Evolutionary conservation across 1,140 invertebrate genomes (phyloP), one percentile per base, ranked within the genome.

Genomic region (Dufourea novaeangliae): DNA sequence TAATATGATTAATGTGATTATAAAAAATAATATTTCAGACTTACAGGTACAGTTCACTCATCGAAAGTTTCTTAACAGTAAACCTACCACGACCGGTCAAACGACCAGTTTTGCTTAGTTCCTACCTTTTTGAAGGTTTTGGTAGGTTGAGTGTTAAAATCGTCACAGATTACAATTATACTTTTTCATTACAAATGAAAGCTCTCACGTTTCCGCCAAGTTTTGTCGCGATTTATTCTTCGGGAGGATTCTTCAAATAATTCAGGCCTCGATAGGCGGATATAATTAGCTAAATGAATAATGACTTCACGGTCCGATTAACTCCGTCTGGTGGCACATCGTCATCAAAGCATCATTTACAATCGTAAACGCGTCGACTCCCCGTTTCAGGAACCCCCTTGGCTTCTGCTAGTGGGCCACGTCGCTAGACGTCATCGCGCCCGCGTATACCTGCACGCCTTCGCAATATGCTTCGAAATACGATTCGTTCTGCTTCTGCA

Each of bases 281-380:
- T 78, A 73, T 62, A 46, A 77, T 61, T 64, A 37, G 14, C 50
- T 14, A 44, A 52, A 71, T 87, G 80, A 87, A 70, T 83, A 86
- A 86, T 69, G 69, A 61, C 79, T 72, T 76, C 20, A 50, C 2
- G 57, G 50, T 68, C 78, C 80, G 78, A 89, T 88, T 88, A 87
- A 84, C 80, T 84, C 69, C 83, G 79, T 86, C 79, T 83, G 85
- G 50, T 63, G 57, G 62, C 63, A 57, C 62, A 63, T 74, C 82
- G 87, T 88, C 89, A 90, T 89, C 78, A 71, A 79, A 75, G 76
- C 32, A 76, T 71, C 88, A 84, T 90, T 87, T 85, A 66, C 59
- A 86, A 73, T 85, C 59, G 54, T 83, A 78, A 82, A 82, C 62
- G 46, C 82, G 67, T 74, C 79, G 87, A 83, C 80, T 82, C 39